phyloP scores from a whole-genome alignment of 1,140 invertebrate species.

The Metaphire vulgaris region DNA sequence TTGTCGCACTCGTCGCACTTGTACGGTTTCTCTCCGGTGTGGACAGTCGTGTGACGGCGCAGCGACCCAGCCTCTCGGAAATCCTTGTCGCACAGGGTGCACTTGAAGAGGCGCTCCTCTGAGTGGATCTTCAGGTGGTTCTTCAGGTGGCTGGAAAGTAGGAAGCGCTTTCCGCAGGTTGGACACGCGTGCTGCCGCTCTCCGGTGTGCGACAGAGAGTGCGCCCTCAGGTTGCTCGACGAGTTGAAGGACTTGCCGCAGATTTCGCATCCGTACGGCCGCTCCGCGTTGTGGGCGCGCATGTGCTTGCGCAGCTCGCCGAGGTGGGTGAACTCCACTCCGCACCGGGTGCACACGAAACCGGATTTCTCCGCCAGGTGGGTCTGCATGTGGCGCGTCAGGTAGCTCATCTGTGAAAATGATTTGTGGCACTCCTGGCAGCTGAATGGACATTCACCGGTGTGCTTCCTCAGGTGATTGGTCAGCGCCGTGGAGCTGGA shows the following conservation, averaged over 20 bases:
- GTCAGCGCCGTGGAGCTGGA: conserved; percentile 35
- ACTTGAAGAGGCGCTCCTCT: conserved; percentile 17
- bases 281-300: conserved; percentile 4
- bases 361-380: conserved; percentile 89
- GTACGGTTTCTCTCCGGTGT: conserved; percentile 39
- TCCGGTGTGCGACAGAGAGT: conserved; percentile 40
- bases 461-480: conserved; percentile 29
- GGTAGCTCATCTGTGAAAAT: conserved; percentile 86
- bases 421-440: conserved; percentile 75
- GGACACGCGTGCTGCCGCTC: conserved; percentile 62
- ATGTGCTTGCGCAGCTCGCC: not conserved
- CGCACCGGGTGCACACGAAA: conserved; percentile 4
- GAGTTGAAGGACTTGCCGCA: conserved; percentile 83
- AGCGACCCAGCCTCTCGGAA: conserved; percentile 31
- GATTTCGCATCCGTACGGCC: conserved; percentile 55
- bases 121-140: conserved; percentile 24
- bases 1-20: conserved; percentile 25
- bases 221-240: conserved; percentile 23
- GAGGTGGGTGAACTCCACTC: not conserved
- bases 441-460: conserved; percentile 32
- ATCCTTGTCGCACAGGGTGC: conserved; percentile 13
- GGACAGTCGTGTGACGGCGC: conserved; percentile 33
- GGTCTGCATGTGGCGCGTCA: conserved; percentile 89
- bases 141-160: conserved; percentile 4
- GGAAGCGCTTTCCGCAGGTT: conserved; percentile 55